phyloP scores from a whole-genome alignment of 2,888 invertebrate species.

The Barypeithes pellucidus region DNA sequence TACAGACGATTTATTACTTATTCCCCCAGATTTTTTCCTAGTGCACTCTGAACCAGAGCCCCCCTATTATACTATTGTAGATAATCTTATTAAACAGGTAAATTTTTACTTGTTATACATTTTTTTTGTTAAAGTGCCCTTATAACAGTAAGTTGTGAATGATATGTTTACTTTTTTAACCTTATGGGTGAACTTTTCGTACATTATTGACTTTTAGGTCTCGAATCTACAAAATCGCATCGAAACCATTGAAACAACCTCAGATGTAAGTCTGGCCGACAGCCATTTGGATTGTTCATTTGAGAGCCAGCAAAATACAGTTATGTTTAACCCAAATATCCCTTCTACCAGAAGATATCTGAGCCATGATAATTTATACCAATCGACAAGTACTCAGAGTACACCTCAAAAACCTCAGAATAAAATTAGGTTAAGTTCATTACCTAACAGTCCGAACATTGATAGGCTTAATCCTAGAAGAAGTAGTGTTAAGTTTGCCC shows the following conservation, averaged over 20 bases:
- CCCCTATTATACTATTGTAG: slow-evolving; percentile 74
- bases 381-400: slow-evolving; percentile 64
- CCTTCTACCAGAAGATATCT: slow-evolving; percentile 58
- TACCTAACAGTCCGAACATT: slow-evolving; percentile 64
- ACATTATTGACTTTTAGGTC: no score
- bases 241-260: slow-evolving; percentile 71
- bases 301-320: slow-evolving; percentile 46
- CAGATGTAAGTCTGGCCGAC: slow-evolving; percentile 61
- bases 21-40: slow-evolving; percentile 84
- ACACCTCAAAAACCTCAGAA: slow-evolving; percentile 68
- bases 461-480: slow-evolving; percentile 56
- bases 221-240: slow-evolving; percentile 71
- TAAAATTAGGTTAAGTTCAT: slow-evolving; percentile 63
- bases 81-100: slow-evolving; percentile 77
- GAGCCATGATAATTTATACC: slow-evolving; percentile 62
- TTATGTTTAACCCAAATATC: slow-evolving; percentile 36
- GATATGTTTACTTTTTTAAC: background rate
- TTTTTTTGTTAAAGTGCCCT: background rate
- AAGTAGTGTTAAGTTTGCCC: slow-evolving; percentile 41
- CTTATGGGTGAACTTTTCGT: no score
- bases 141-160: background rate
- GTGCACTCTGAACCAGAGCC: slow-evolving; percentile 76
- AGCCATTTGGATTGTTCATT: slow-evolving; percentile 59
- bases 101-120: background rate
- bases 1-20: slow-evolving; percentile 85